Percentiles rank a stretch among this genome's conserved stretches.
Evolutionary conservation across 2,113 vertebrate genomes (phyloP).

Genomic region (western clawed frog (Xenopus tropicalis)): UCB_Xtro_10.0 CM004445.2:99536001-99536500

Average conservation of each 20-base stretch:
- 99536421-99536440: not conserved
- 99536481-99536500: too few relatives aligned
- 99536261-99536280: constrained; percentile 32
- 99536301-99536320: constrained; percentile 37
- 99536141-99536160: not conserved
- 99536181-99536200: constrained; percentile 25
- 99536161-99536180: not conserved
- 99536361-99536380: constrained; percentile 17
- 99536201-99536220: constrained; percentile 26
- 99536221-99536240: constrained; percentile 40
- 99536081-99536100: too few relatives aligned
- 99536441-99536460: too few relatives aligned
- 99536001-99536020: too few relatives aligned
- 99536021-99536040: too few relatives aligned
- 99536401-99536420: not conserved
- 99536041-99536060: too few relatives aligned
- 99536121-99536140: too few relatives aligned
- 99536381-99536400: constrained; percentile 8
- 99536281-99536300: constrained; percentile 30
- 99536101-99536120: too few relatives aligned
- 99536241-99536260: constrained; percentile 39
- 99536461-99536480: too few relatives aligned
- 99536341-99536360: constrained; percentile 31
- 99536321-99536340: constrained; percentile 23
- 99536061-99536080: too few relatives aligned